Percentiles rank a stretch among this genome's conserved stretches.
Conservation (phyloP, 2,113 vertebrate species). For the Emberiza fucata region DNA sequence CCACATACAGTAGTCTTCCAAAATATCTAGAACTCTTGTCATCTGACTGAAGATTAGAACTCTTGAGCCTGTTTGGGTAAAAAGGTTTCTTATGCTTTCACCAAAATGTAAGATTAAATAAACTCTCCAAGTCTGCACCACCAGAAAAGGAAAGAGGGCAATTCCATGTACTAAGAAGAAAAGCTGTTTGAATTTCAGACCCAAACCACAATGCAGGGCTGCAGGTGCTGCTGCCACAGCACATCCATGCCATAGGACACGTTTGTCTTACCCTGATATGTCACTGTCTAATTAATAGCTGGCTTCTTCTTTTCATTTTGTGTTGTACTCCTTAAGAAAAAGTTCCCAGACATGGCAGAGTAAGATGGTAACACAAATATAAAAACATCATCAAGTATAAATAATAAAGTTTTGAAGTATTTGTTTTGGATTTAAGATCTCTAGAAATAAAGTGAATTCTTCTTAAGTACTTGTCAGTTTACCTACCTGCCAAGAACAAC, state of each 20-base stretch:
- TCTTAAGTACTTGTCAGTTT: neutral
- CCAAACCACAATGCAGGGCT: neutral
- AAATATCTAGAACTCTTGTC: conserved; percentile 95
- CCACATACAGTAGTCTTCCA: conserved; percentile 99
- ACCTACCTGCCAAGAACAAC: neutral
- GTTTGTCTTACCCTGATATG: neutral
- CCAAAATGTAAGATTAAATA: neutral
- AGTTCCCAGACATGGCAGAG: neutral
- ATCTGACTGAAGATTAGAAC: conserved; percentile 98
- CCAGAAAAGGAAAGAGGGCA: neutral
- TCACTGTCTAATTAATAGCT: neutral
- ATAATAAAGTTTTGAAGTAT: neutral
- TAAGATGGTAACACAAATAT: neutral
- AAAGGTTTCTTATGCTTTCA: neutral
- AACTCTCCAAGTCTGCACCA: neutral
- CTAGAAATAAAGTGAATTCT: neutral
- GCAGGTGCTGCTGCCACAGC: neutral
- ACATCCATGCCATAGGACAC: neutral
- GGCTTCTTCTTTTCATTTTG: neutral
- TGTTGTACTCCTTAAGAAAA: neutral
- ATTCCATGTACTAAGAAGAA: neutral
- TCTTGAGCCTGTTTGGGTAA: conserved; percentile 81
- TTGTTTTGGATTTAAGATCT: neutral
- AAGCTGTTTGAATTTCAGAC: accelerated
- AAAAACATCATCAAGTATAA: neutral